Conservation (phyloP, 2,797 vertebrate species). For the Falco naumanni region DNA sequence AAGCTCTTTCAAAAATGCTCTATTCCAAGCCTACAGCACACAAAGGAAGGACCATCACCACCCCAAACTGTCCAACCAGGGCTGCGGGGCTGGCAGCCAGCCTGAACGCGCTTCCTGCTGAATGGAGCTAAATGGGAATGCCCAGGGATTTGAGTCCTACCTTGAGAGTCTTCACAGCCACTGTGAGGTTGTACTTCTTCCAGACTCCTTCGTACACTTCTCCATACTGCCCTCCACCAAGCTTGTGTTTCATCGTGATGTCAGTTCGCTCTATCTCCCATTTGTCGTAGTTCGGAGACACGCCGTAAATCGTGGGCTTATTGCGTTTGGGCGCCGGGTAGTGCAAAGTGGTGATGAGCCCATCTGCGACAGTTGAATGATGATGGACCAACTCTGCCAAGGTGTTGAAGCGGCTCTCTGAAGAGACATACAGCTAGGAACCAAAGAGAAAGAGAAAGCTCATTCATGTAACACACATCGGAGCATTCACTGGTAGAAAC, state of each 20-base stretch:
- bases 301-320: slow-evolving; percentile 97
- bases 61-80: fast-evolving
- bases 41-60: neutral
- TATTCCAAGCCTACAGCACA: neutral
- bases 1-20: neutral
- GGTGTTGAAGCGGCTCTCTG: slow-evolving; percentile 97
- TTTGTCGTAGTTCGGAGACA: slow-evolving; percentile 97
- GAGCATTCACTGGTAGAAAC: fast-evolving
- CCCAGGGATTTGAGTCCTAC: slow-evolving; percentile 47
- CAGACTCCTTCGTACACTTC: slow-evolving; percentile 98
- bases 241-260: slow-evolving; percentile 99
- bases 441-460: neutral
- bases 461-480: fast-evolving
- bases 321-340: slow-evolving; percentile 98
- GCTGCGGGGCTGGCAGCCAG: neutral
- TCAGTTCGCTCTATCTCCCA: slow-evolving; percentile 99
- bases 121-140: fast-evolving
- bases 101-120: fast-evolving
- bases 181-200: slow-evolving; percentile 98
- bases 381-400: slow-evolving; percentile 97
- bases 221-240: slow-evolving; percentile 97
- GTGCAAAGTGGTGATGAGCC: slow-evolving; percentile 96
- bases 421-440: slow-evolving; percentile 93
- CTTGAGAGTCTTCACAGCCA: slow-evolving; percentile 97
- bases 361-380: slow-evolving; percentile 94